phyloP scores from a whole-genome alignment of 2,888 invertebrate species.

The Nephrotoma appendiculata region DNA sequence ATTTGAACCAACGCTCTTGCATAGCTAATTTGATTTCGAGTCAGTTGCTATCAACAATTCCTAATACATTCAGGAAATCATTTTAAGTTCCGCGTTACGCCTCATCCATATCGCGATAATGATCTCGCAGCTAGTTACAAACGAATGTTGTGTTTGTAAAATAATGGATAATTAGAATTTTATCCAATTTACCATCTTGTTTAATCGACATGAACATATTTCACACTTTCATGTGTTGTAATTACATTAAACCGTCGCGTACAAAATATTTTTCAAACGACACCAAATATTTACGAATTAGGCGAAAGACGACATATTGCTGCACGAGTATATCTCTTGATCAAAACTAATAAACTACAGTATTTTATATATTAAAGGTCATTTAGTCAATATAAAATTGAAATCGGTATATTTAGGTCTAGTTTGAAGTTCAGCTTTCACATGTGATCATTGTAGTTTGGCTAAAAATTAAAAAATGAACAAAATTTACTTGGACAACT shows the following conservation, averaged over 20 bases:
- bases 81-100: not conserved
- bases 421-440: not conserved
- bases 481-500: not conserved
- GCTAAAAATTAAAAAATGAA: not conserved
- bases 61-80: no score
- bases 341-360: not conserved
- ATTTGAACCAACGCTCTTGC: conserved; percentile 1
- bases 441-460: not conserved
- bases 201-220: not conserved
- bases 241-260: not conserved
- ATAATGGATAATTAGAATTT: not conserved
- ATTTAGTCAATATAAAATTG: not conserved
- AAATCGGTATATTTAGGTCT: not conserved
- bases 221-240: not conserved
- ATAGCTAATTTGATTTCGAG: conserved; percentile 3
- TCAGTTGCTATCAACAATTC: not conserved
- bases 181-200: not conserved
- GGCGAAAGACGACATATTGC: not conserved
- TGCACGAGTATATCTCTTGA: not conserved
- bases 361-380: not conserved
- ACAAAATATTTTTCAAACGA: not conserved
- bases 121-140: not conserved
- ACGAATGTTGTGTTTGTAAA: not conserved
- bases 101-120: not conserved
- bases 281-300: not conserved